Evolutionary conservation across 2,888 invertebrate species (phyloP), one percentile per base, ranked within the genome.

Genomic region (Automeris io): DNA sequence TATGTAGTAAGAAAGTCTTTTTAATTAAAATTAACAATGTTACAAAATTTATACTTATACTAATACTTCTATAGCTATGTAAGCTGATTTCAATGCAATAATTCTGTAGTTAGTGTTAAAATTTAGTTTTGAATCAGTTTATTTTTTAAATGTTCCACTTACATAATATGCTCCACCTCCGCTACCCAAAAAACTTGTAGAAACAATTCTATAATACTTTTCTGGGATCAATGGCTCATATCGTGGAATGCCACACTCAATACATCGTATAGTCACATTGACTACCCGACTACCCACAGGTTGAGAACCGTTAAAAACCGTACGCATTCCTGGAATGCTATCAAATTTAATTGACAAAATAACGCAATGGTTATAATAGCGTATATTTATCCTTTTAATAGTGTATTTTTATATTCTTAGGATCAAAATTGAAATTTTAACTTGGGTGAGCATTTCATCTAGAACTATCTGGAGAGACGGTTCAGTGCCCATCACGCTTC

Each of bases 131-230:
- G n/a, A n/a, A n/a, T n/a, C n/a, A n/a, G n/a, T n/a, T n/a, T n/a
- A n/a, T n/a, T n/a, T n/a, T n/a, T n/a, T n/a, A n/a, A n/a, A n/a
- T 19, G 3, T 25, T 26, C 18, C 49, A 55, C 90, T 78, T 57
- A 88, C 87, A 13, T 64, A 54, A 54, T 86, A 93, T 2, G 90
- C 90, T 51, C 93, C 93, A 0, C 94, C 94, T 2, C 93, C 93
- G 23, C 62, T 70, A 0, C 81, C 82, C 33, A 93, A 54, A 54
- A 90, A 93, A 34, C 87, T 81, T 0, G 87, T 74, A 0, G 90
- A 52, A 0, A 90, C 83, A 1, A 95, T 62, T 33, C 87, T 87
- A 70, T 95, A 95, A 43, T 77, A 80, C 42, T 85, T 70, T 1
- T 88, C 74, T 0, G 61, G 51, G 5, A 87, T 70, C 16, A 94